Base-by-base conservation (phyloP, 2,113 vertebrate species). In the Pomatostomus ruficeps region DNA sequence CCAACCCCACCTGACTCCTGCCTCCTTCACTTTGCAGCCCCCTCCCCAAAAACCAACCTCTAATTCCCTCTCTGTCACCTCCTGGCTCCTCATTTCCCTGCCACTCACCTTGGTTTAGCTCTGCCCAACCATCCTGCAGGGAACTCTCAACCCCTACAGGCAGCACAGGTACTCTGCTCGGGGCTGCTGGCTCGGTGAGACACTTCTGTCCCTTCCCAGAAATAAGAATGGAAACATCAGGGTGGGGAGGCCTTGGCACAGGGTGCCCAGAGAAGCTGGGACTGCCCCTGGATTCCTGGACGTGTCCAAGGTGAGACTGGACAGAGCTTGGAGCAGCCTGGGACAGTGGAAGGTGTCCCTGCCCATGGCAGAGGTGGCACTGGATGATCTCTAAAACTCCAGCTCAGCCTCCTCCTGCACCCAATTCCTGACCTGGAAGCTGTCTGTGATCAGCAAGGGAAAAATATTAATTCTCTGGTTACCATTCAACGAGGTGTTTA, bases 301-400 rank as follows among this genome's bases (percentile, higher is more conserved):
- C 58, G 15, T 29, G 28, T 29, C 28, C 68, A 28, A 58, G 35
- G 12, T 33, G 68, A 81, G 12, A 23, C 0, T 51, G 43, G 49
- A 88, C 0, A 0, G 25, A 22, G 36, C 11, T 57, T 38, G 1
- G 59, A 51, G 33, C 23, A 36, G 0, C 4, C 26, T 80, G 43
- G 26, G 28, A 0, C 10, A 24, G 26, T 28, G 36, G 26, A 13
- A 51, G 10, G 10, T 65, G 58, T 65, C 49, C 43, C 31, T 57
- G 58, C 18, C 18, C n/a, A 33, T 0, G 48, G 46, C n/a, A 62
- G 55, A 17, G 12, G 14, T 46, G 40, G n/a, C 11, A 63, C 3
- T 63, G 68, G 26, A 12, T 19, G 18, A 38, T 28, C 28, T 63
- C 28, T 28, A 12, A 54, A 31, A 14, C 33, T 59, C 7, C 67